These are phyloP conservation scores for Oncorhynchus gorbuscha DNA, from an alignment of 2,113 vertebrate genomes.

Conservation along the genomic window DNA sequence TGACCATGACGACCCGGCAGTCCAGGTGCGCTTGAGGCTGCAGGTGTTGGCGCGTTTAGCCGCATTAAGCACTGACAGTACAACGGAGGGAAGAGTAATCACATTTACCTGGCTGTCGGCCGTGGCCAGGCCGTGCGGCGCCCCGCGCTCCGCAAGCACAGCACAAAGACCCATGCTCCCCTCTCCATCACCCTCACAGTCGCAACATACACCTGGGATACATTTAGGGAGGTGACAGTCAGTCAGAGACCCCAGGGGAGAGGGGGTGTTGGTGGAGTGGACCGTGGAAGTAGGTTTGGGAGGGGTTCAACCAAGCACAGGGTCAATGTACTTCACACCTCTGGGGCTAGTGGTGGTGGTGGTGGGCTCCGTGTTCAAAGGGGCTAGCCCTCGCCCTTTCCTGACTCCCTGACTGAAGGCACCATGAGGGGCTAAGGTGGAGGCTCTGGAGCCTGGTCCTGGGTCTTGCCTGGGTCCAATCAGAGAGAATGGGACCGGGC, in stretches of 20 bases:
- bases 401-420: no score
- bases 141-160: conserved; percentile 58
- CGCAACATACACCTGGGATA: conserved; percentile 66
- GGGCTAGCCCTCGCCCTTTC: no score
- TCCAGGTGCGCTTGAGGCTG: conserved; percentile 75
- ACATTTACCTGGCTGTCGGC: conserved; percentile 67
- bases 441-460: no score
- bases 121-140: conserved; percentile 31
- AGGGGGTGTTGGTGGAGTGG: conserved; percentile 2
- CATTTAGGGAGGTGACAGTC: conserved; percentile 72
- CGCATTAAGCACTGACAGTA: conserved; percentile 77
- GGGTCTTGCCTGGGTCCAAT: not conserved
- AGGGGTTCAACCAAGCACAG: not conserved
- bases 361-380: conserved; percentile 1
- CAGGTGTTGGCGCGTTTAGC: conserved; percentile 77
- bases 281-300: not conserved
- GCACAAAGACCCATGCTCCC: conserved; percentile 60
- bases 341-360: not conserved
- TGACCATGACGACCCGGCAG: conserved; percentile 44
- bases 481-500: conserved; percentile 29
- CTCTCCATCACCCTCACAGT: conserved; percentile 66
- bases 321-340: conserved; percentile 32
- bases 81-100: conserved; percentile 71
- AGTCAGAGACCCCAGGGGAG: conserved; percentile 44
- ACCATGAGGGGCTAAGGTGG: no score